phyloP scores from a whole-genome alignment of 2,888 invertebrate species.

The Cephus spinipes region DNA sequence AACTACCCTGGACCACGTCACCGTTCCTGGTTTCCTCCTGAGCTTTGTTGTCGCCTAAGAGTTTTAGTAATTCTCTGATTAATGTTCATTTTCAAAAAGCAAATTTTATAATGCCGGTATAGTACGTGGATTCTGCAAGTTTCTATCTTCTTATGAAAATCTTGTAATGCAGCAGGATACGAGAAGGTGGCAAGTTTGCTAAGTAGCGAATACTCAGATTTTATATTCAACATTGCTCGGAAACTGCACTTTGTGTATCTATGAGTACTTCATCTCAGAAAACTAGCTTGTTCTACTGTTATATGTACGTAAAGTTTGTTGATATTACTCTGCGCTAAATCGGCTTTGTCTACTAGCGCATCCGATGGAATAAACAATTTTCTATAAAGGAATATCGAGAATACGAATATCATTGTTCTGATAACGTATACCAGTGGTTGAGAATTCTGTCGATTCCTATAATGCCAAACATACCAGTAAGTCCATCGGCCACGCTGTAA shows the following conservation, averaged over 20 bases:
- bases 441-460: not conserved
- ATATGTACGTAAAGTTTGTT: not conserved
- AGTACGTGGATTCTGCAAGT: not conserved
- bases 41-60: slow-evolving; percentile 59
- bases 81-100: not conserved
- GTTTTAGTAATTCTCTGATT: not conserved
- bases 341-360: not conserved
- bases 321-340: not conserved
- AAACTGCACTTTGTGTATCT: not conserved
- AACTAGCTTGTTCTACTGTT: not conserved
- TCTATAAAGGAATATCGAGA: not conserved
- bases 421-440: not conserved
- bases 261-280: not conserved
- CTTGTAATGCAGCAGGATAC: not conserved
- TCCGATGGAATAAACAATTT: not conserved
- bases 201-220: not conserved
- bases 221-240: not conserved
- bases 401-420: not conserved
- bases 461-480: slow-evolving; percentile 47
- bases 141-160: not conserved
- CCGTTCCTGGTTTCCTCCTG: slow-evolving; percentile 58
- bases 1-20: slow-evolving; percentile 59
- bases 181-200: not conserved
- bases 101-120: not conserved
- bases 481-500: slow-evolving; percentile 58